Evolutionary conservation across 2,888 invertebrate species (phyloP).

Genomic region (Leucania comma): DNA sequence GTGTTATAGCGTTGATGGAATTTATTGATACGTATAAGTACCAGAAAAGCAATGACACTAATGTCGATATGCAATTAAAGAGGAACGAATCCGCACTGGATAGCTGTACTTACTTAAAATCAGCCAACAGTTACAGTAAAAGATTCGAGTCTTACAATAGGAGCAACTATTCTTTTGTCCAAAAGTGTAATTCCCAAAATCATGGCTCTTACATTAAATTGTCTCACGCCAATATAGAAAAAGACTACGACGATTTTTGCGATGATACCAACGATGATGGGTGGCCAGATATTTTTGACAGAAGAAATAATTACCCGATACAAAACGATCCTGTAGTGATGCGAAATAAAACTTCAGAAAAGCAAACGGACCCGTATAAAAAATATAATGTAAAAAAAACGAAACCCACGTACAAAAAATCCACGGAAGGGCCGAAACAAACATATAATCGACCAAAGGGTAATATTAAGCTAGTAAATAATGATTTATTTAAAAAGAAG

Average conservation of each 20-base stretch:
- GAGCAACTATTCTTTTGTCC: slow-evolving; percentile 2
- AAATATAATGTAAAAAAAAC: too few relatives aligned
- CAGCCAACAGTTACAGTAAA: background rate
- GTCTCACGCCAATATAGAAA: background rate
- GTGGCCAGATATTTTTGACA: background rate
- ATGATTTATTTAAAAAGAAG: slow-evolving; percentile 6
- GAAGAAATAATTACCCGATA: too few relatives aligned
- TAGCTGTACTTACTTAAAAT: background rate
- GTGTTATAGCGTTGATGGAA: slow-evolving; percentile 81
- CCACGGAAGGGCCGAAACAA: background rate
- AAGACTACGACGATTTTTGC: background rate
- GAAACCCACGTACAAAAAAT: too few relatives aligned
- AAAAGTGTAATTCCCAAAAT: slow-evolving; percentile 1
- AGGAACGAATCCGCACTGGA: background rate
- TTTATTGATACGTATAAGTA: slow-evolving; percentile 76
- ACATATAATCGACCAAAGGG: background rate
- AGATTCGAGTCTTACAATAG: slow-evolving; percentile 16
- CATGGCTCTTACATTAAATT: slow-evolving; percentile 23
- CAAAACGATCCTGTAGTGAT: background rate
- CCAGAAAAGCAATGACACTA: slow-evolving; percentile 23
- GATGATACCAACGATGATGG: background rate
- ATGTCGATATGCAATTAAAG: background rate
- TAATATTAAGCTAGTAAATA: background rate
- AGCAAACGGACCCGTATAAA: background rate
- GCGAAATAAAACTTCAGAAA: background rate